These are phyloP conservation scores for Poeciliopsis turneri DNA, from an alignment of 2,797 vertebrate species.

Conservation along the genomic window DNA sequence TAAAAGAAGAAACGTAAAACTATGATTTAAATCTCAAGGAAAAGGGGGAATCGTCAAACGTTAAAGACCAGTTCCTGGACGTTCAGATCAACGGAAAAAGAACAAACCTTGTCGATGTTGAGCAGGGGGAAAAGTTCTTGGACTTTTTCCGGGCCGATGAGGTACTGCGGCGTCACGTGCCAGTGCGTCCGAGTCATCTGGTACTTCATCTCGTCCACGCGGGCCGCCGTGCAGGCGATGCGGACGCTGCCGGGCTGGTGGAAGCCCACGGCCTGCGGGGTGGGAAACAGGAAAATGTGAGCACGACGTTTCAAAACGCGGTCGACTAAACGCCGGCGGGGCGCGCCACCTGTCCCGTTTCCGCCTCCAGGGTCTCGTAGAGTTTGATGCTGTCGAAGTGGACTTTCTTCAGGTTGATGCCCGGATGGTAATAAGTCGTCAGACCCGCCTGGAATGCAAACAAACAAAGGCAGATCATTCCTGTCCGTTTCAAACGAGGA, in stretches of 20 bases:
- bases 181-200: constrained; percentile 93
- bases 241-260: constrained; percentile 96
- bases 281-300: accelerated
- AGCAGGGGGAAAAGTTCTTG: constrained; percentile 91
- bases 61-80: too few relatives aligned
- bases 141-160: constrained; percentile 90
- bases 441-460: constrained; percentile 87
- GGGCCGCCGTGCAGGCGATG: constrained; percentile 87
- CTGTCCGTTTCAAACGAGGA: too few relatives aligned
- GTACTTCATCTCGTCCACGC: constrained; percentile 96
- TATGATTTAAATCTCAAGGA: background rate
- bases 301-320: background rate
- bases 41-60: too few relatives aligned
- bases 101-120: constrained; percentile 88
- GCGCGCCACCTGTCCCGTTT: constrained; percentile 91
- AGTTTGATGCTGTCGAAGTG: constrained; percentile 95
- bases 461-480: background rate
- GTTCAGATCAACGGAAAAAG: too few relatives aligned
- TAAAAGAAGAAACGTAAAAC: constrained; percentile 47
- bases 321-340: background rate
- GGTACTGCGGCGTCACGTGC: constrained; percentile 88
- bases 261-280: constrained; percentile 88
- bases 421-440: constrained; percentile 97
- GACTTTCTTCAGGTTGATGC: constrained; percentile 97
- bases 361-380: constrained; percentile 91